phyloP scores from a whole-genome alignment of 2,113 vertebrate species.

The Tyto alba region DNA sequence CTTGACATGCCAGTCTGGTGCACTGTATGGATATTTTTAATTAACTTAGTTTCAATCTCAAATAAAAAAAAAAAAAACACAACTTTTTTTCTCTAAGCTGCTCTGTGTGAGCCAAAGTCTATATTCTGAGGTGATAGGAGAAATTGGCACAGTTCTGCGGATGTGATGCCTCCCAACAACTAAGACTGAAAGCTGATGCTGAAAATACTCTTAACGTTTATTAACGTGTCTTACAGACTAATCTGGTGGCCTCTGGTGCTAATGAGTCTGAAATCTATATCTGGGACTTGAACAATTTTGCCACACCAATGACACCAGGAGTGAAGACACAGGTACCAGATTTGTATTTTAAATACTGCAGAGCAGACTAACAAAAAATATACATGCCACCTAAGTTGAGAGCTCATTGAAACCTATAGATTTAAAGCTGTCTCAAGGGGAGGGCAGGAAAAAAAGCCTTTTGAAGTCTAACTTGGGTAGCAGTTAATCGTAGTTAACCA shows the following conservation, averaged over 20 bases:
- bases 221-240: slow-evolving; percentile 75
- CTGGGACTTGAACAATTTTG: slow-evolving; percentile 96
- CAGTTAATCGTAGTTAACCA: neutral
- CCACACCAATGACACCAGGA: slow-evolving; percentile 94
- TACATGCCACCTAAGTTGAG: no score
- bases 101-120: neutral
- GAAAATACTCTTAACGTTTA: neutral
- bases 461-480: neutral
- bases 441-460: rapidly evolving
- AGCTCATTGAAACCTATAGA: neutral
- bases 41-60: neutral
- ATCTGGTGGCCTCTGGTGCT: slow-evolving; percentile 92
- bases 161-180: neutral
- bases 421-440: neutral
- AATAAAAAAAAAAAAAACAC: no score
- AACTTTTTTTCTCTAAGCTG: neutral
- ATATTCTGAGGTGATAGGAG: neutral
- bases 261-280: slow-evolving; percentile 99
- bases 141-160: neutral
- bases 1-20: neutral
- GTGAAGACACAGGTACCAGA: slow-evolving; percentile 88
- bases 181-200: neutral
- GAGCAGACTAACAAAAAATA: neutral
- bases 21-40: neutral
- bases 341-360: neutral